Evolutionary conservation across 1,140 invertebrate species (phyloP).

Genomic region (Cydia strobilella): DNA sequence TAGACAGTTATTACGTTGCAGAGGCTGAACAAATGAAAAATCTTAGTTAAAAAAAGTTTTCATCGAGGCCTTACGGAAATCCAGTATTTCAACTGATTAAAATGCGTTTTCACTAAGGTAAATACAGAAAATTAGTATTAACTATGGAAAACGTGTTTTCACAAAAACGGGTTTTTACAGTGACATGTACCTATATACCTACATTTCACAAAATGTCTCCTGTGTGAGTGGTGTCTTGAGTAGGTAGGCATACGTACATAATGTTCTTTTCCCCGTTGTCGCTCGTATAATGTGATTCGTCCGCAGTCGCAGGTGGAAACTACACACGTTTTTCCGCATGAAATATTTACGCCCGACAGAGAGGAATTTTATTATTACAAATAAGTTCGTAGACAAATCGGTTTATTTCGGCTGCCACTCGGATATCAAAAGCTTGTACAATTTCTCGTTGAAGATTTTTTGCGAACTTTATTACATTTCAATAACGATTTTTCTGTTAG

Average conservation of each 20-base stretch:
- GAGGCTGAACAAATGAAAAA: too few relatives aligned
- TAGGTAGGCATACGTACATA: background rate
- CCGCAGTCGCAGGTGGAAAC: background rate
- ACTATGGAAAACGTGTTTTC: too few relatives aligned
- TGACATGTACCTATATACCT: too few relatives aligned
- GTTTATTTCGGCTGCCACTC: constrained; percentile 3
- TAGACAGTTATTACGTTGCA: too few relatives aligned
- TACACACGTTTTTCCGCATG: constrained; percentile 44
- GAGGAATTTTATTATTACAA: constrained; percentile 6
- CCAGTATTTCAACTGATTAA: too few relatives aligned
- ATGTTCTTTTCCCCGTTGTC: background rate
- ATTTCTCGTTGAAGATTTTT: background rate
- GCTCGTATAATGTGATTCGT: background rate
- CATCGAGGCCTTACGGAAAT: too few relatives aligned
- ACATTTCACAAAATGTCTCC: too few relatives aligned
- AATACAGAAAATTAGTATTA: too few relatives aligned
- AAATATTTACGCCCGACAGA: constrained; percentile 44
- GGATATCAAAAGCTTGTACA: background rate
- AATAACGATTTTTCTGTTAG: background rate
- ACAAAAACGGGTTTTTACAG: too few relatives aligned
- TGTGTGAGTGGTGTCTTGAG: background rate
- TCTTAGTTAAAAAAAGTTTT: too few relatives aligned
- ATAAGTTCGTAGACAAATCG: background rate
- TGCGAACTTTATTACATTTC: background rate
- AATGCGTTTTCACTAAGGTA: too few relatives aligned